A percentile compares a stretch with the other conserved stretches of the same genome.
Conservation (phyloP, 2,113 vertebrate species). For the Falcunculus frontatus region DNA sequence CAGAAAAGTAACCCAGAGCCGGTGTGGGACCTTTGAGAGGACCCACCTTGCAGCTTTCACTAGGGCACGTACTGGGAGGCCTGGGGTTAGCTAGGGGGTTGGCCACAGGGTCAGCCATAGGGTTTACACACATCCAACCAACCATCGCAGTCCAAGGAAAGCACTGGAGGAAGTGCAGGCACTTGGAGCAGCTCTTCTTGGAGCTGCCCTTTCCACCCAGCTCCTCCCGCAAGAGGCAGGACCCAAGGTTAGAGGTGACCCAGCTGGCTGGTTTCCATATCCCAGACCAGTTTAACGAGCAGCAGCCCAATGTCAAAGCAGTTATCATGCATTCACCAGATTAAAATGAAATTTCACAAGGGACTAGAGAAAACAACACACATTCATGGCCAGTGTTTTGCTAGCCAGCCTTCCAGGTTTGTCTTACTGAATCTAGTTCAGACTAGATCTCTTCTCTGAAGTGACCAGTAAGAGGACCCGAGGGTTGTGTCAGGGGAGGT, state of each 20-base stretch:
- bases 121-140: fast-evolving
- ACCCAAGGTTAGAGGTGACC: background rate
- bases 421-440: background rate
- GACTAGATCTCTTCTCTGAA: background rate
- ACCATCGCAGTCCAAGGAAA: background rate
- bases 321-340: fast-evolving
- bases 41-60: background rate
- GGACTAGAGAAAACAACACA: background rate
- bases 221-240: background rate
- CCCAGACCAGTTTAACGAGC: background rate
- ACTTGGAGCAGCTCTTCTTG: background rate
- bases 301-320: background rate
- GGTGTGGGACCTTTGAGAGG: background rate
- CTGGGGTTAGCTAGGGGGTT: background rate
- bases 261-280: background rate
- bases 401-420: background rate
- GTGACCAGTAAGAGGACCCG: background rate
- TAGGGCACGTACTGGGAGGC: background rate
- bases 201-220: background rate
- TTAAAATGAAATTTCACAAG: background rate
- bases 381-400: fast-evolving
- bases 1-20: background rate
- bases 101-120: background rate
- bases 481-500: background rate
- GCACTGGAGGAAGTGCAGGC: background rate